These are phyloP conservation scores for Lypha dubia DNA, from an alignment of 2,888 invertebrate genomes.

Conservation along the genomic window DNA sequence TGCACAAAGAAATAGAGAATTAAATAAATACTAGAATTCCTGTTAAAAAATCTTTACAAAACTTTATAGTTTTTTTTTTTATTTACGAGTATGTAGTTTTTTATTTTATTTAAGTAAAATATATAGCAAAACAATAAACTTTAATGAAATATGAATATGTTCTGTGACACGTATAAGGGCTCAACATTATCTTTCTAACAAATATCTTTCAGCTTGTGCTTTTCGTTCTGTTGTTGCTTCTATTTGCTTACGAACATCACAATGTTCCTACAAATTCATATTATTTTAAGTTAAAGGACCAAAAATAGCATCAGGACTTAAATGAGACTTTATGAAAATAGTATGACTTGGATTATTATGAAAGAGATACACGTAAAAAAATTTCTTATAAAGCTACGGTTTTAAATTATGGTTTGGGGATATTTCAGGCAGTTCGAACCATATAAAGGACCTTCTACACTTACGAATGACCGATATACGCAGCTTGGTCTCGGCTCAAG, in stretches of 20 bases:
- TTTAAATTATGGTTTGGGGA: too few relatives aligned
- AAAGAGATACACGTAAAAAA: background rate
- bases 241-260: background rate
- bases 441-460: too few relatives aligned
- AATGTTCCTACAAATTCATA: slow-evolving; percentile 33
- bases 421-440: too few relatives aligned
- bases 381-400: too few relatives aligned
- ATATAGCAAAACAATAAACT: slow-evolving; percentile 68
- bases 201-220: slow-evolving; percentile 41
- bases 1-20: background rate
- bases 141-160: slow-evolving; percentile 70
- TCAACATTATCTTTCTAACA: slow-evolving; percentile 56
- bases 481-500: too few relatives aligned
- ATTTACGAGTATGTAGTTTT: slow-evolving; percentile 20
- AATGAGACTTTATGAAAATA: slow-evolving; percentile 26
- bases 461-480: too few relatives aligned
- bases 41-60: slow-evolving; percentile 41
- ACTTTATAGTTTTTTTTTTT: slow-evolving; percentile 26
- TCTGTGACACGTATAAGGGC: slow-evolving; percentile 68
- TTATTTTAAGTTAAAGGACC: slow-evolving; percentile 1
- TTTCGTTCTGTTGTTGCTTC: too few relatives aligned
- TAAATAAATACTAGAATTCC: background rate
- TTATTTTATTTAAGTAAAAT: slow-evolving; percentile 23
- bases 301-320: slow-evolving; percentile 55
- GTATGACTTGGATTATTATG: background rate